These are phyloP conservation scores for Corynorhinus townsendii DNA, from an alignment of 2,113 vertebrate species.

Conservation along the genomic window DNA sequence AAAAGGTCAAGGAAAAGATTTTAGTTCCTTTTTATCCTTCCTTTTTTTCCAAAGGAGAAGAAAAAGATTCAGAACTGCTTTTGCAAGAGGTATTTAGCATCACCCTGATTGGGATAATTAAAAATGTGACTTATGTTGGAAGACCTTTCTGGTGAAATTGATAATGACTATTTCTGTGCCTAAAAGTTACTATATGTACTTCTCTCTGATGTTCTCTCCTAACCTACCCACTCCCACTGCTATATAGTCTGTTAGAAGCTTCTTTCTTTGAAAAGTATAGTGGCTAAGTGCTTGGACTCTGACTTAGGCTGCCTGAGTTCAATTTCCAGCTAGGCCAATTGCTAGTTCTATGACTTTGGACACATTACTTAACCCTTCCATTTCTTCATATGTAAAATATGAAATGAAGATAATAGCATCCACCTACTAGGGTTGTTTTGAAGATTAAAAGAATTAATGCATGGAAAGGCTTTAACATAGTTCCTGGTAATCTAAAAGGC, in stretches of 20 bases:
- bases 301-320: neutral
- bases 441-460: conserved; percentile 43
- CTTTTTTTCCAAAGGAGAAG: neutral
- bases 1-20: conserved; percentile 51
- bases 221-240: neutral
- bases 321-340: neutral
- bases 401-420: neutral
- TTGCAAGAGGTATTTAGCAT: conserved; percentile 32
- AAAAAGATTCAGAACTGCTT: conserved; percentile 15
- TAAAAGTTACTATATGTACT: neutral
- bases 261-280: neutral
- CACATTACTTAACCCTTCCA: neutral
- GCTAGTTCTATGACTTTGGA: conserved; percentile 24
- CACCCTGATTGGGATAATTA: neutral
- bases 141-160: conserved; percentile 33
- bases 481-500: neutral
- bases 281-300: neutral
- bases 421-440: neutral
- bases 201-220: neutral
- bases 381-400: conserved; percentile 22
- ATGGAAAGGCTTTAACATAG: conserved; percentile 24
- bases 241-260: neutral
- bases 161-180: neutral
- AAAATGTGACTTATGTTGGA: conserved; percentile 33
- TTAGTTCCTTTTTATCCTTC: conserved; percentile 1